Percentiles rank a stretch among this genome's conserved stretches.
phyloP scores from a whole-genome alignment of 1,140 invertebrate genomes.

The Vanessa tameamea region DNA sequence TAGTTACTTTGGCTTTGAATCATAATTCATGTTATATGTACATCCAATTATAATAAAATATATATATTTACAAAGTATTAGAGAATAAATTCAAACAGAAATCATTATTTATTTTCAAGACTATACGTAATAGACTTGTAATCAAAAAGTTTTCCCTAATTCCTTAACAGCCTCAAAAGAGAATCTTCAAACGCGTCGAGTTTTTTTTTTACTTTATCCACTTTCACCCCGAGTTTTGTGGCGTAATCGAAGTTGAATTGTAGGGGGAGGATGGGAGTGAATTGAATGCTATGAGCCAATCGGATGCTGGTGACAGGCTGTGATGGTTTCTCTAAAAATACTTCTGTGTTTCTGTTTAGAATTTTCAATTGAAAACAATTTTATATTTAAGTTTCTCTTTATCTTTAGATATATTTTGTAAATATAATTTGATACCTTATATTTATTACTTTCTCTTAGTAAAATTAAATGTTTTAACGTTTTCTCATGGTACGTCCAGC shows the following conservation, averaged over 20 bases:
- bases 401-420: too few species aligned
- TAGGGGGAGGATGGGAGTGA: constrained; percentile 22
- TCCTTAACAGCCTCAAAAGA: constrained; percentile 26
- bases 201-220: constrained; percentile 13
- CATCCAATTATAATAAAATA: too few species aligned
- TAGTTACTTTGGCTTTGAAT: too few species aligned
- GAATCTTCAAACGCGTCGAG: constrained; percentile 25
- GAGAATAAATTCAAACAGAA: too few species aligned
- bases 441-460: too few species aligned
- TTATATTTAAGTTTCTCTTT: not conserved
- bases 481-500: too few species aligned
- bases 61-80: too few species aligned
- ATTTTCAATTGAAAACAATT: not conserved
- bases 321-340: constrained; percentile 6
- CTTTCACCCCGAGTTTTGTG: constrained; percentile 27
- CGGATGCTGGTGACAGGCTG: constrained; percentile 33
- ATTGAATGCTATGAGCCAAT: constrained; percentile 44
- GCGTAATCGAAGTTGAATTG: constrained; percentile 51
- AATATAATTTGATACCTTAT: too few species aligned
- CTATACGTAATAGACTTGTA: constrained; percentile 32
- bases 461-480: too few species aligned
- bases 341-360: not conserved
- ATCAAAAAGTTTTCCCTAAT: constrained; percentile 45
- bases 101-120: too few species aligned
- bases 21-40: too few species aligned